Evolutionary conservation across 2,113 vertebrate species (phyloP).

Genomic region (Hippocampus abdominalis): DNA sequence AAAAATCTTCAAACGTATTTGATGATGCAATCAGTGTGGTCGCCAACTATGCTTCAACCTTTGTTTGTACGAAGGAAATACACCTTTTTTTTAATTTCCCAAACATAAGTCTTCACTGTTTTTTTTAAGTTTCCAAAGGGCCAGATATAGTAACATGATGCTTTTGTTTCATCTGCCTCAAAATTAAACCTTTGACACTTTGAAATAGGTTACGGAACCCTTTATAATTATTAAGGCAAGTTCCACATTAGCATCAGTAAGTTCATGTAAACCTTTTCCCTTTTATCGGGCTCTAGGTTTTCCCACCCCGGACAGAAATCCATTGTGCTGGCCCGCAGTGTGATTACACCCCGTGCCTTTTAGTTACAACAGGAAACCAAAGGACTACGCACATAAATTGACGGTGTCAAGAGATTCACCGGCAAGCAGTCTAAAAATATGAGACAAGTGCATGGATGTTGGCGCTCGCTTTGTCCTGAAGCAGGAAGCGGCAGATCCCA

Average conservation of each 20-base stretch:
- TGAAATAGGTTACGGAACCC: not conserved
- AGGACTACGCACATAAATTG: conserved; percentile 32
- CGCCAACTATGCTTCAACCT: too few relatives aligned
- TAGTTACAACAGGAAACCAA: conserved; percentile 45
- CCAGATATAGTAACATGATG: too few relatives aligned
- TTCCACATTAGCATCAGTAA: not conserved
- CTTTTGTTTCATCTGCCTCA: too few relatives aligned
- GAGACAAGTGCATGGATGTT: conserved; percentile 8
- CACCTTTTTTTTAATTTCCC: too few relatives aligned
- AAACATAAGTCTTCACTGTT: too few relatives aligned
- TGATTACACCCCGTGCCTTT: conserved; percentile 4
- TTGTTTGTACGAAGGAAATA: too few relatives aligned
- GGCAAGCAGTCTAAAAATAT: conserved; percentile 37
- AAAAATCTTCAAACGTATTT: not conserved
- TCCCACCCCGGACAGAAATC: conserved; percentile 21
- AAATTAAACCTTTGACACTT: too few relatives aligned
- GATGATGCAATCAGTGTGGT: too few relatives aligned
- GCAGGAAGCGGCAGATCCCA: conserved; percentile 54
- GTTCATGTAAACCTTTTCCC: conserved; percentile 24
- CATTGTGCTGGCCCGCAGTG: conserved; percentile 20
- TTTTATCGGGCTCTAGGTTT: not conserved
- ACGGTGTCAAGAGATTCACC: conserved; percentile 48
- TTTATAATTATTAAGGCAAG: not conserved
- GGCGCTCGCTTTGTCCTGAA: conserved; percentile 41
- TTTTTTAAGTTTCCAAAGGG: too few relatives aligned